Evolutionary conservation across 2,888 invertebrate genomes (phyloP).

Genomic region (Cephus runcator): DNA sequence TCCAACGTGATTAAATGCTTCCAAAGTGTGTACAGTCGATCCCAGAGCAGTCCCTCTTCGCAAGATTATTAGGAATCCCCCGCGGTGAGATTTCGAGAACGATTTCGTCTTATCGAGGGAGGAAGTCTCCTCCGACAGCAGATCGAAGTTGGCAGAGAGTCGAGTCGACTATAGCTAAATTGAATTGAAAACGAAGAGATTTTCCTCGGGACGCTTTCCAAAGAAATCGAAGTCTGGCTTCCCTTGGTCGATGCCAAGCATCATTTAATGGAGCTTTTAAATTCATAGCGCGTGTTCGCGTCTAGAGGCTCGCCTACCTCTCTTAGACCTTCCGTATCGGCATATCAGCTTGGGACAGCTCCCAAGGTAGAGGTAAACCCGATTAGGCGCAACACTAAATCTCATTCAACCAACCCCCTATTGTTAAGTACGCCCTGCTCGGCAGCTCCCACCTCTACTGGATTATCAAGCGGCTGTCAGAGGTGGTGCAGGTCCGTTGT

Average conservation of each 20-base stretch:
- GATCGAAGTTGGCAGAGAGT: neutral
- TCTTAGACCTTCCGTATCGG: constrained; percentile 13
- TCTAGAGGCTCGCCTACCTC: neutral
- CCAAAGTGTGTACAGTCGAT: no score
- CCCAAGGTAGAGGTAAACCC: constrained; percentile 35
- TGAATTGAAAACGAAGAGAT: constrained; percentile 13
- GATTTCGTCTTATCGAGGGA: constrained; percentile 29
- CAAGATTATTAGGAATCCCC: constrained; percentile 34
- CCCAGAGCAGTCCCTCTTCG: constrained; percentile 17
- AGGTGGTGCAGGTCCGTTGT: constrained; percentile 17
- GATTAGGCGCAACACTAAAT: constrained; percentile 45
- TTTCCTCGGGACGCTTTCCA: neutral
- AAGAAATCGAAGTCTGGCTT: neutral
- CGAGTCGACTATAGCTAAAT: constrained; percentile 8
- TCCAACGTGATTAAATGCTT: no score
- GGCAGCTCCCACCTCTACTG: constrained; percentile 18
- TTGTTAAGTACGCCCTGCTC: constrained; percentile 37
- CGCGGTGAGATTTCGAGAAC: constrained; percentile 36
- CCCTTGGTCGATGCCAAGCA: constrained; percentile 16
- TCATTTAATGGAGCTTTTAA: constrained; percentile 38
- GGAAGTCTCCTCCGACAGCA: neutral
- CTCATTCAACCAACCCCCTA: constrained; percentile 39
- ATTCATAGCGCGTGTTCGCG: constrained; percentile 27
- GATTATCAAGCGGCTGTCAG: constrained; percentile 31
- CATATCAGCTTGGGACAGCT: constrained; percentile 34